Conservation (phyloP, 2,888 invertebrate species). For the Hyposoter dolosus region DNA sequence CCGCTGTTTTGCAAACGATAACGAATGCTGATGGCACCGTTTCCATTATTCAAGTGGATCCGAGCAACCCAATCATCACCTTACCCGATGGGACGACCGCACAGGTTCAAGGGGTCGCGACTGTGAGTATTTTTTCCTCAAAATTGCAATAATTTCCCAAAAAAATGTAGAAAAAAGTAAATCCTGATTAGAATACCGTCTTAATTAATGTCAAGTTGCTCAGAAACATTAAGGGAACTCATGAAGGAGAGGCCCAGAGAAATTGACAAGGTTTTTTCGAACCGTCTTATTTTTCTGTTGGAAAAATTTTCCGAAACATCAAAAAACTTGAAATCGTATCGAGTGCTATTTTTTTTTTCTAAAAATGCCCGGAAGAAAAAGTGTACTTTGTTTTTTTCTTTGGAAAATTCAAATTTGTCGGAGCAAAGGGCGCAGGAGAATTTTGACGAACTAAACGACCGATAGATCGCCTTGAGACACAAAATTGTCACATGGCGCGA, state of each 20-base stretch:
- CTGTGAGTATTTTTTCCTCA: constrained; percentile 83
- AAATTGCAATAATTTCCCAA: background rate
- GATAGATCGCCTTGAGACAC: background rate
- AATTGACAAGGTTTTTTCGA: background rate
- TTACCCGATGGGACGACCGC: constrained; percentile 98
- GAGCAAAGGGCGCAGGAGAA: too few relatives aligned
- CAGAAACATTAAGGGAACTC: too few relatives aligned
- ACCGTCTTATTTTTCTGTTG: background rate
- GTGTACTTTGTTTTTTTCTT: too few relatives aligned
- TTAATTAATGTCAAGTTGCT: background rate
- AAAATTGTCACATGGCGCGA: background rate
- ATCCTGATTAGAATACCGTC: background rate
- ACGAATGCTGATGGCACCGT: constrained; percentile 98
- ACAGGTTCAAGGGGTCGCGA: constrained; percentile 94
- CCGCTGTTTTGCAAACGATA: constrained; percentile 97
- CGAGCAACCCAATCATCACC: constrained; percentile 96
- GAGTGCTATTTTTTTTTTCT: background rate
- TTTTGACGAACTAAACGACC: background rate
- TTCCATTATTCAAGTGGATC: constrained; percentile 97
- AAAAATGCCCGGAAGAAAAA: too few relatives aligned
- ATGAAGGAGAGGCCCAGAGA: background rate
- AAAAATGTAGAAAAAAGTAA: background rate
- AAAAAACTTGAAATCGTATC: background rate
- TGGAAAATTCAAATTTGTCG: background rate
- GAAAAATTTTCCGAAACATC: background rate